A percentile compares a stretch with the other conserved stretches of the same genome.
Conservation (phyloP, 2,888 invertebrate genomes). For the Herminia tarsipennalis region DNA sequence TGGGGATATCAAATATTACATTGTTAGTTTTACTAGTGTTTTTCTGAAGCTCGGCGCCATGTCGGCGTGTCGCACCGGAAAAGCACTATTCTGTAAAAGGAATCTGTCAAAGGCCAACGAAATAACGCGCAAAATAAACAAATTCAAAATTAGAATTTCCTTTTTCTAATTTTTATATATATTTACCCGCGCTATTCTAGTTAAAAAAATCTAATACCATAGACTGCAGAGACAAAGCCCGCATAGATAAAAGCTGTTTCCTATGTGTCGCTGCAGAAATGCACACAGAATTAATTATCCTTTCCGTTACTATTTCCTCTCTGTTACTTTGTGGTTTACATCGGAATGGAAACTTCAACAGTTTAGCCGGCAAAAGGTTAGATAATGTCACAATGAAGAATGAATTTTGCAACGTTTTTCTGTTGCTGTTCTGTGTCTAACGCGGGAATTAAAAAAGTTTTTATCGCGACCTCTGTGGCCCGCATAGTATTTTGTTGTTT, state of each 20-base stretch:
- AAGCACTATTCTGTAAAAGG: no score
- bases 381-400: conserved; percentile 30
- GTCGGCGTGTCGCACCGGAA: no score
- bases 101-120: no score
- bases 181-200: no score
- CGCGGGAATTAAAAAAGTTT: conserved; percentile 43
- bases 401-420: conserved; percentile 13
- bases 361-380: conserved; percentile 33
- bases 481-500: conserved; percentile 21
- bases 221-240: conserved; percentile 16
- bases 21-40: no score
- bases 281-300: conserved; percentile 41
- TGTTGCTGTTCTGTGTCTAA: conserved; percentile 18
- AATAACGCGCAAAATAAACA: no score
- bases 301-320: conserved; percentile 31
- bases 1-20: no score
- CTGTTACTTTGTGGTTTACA: conserved; percentile 23
- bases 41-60: no score
- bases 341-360: conserved; percentile 32
- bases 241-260: conserved; percentile 26
- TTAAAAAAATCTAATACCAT: no score
- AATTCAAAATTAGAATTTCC: no score
- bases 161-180: no score
- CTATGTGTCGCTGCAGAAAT: conserved; percentile 35
- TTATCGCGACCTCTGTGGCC: conserved; percentile 36